Conservation (phyloP, 2,113 vertebrate species). For the Reinhardtius hippoglossoides region DNA sequence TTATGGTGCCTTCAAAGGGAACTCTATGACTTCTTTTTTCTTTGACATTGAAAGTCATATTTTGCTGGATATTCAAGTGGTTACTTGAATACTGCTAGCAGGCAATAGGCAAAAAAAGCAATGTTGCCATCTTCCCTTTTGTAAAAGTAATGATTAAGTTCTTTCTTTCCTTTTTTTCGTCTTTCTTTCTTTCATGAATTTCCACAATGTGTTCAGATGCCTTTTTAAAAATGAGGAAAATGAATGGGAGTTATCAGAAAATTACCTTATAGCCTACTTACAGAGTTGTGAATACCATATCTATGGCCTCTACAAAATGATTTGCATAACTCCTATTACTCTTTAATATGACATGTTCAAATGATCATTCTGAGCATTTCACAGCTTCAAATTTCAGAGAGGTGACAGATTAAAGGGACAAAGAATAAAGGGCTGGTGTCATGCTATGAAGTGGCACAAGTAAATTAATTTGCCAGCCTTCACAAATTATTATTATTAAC, state of each 20-base stretch:
- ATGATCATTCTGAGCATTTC: not conserved
- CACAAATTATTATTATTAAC: not conserved
- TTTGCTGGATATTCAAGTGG: conserved; percentile 6
- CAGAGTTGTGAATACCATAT: not conserved
- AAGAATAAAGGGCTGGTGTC: not conserved
- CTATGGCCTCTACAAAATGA: not conserved
- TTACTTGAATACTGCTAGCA: not conserved
- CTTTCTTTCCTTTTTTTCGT: not conserved
- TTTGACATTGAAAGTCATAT: not conserved
- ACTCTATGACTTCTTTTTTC: not conserved
- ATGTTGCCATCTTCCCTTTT: not conserved
- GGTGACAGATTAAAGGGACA: not conserved
- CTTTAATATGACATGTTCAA: not conserved
- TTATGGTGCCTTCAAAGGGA: conserved; percentile 1
- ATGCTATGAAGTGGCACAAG: not conserved
- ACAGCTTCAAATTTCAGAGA: not conserved
- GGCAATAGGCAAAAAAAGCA: not conserved
- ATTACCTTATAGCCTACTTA: not conserved
- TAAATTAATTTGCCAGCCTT: not conserved
- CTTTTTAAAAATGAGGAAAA: not conserved
- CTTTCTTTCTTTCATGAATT: not conserved
- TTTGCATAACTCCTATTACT: not conserved
- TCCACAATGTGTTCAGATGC: not conserved
- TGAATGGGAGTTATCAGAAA: not conserved
- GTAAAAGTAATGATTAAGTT: not conserved